These are phyloP conservation scores for Petrocephalus sullivani DNA, from an alignment of 2,797 vertebrate genomes.

Conservation along the genomic window DNA sequence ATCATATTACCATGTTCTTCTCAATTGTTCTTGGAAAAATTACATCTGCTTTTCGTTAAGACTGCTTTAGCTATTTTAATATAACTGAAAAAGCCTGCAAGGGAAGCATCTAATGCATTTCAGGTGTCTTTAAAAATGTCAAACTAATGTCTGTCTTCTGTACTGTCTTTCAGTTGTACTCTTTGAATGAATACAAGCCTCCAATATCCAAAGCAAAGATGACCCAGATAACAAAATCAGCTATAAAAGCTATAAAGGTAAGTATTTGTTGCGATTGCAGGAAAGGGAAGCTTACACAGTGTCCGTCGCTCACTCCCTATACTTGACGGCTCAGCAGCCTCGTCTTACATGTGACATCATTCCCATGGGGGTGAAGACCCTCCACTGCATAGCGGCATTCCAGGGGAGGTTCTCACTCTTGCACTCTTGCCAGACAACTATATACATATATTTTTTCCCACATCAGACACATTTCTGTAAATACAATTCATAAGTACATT, in stretches of 20 bases:
- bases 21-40: background rate
- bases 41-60: background rate
- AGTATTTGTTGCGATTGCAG: conserved; percentile 52
- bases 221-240: conserved; percentile 98
- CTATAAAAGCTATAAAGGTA: conserved; percentile 99
- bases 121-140: background rate
- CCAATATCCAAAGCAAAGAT: conserved; percentile 99
- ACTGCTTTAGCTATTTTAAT: background rate
- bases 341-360: background rate
- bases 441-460: background rate
- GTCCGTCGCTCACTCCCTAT: background rate
- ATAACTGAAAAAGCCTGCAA: background rate
- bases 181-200: conserved; percentile 97
- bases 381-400: background rate
- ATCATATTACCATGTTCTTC: background rate
- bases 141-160: background rate
- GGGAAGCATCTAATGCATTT: background rate
- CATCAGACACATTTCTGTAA: background rate
- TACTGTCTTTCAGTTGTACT: conserved; percentile 77
- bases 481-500: background rate
- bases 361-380: background rate
- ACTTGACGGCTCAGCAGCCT: background rate
- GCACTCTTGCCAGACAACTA: background rate
- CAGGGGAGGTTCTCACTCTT: background rate
- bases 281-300: conserved; percentile 5